phyloP scores from a whole-genome alignment of 2,888 invertebrate species.

The Molanna angustata region DNA sequence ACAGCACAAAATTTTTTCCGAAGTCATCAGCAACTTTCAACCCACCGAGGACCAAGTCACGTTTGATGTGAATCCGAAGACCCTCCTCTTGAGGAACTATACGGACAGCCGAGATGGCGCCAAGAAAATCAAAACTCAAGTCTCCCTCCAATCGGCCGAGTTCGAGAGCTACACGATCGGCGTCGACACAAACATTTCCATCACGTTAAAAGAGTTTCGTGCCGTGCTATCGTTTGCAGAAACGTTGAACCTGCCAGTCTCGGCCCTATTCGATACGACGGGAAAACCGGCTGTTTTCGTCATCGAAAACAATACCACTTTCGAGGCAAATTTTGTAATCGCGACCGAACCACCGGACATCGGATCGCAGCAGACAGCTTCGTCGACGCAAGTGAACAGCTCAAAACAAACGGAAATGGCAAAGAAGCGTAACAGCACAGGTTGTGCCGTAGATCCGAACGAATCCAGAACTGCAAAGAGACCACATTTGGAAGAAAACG shows the following conservation, averaged over 20 bases:
- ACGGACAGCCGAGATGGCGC: slow-evolving; percentile 64
- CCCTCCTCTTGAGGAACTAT: slow-evolving; percentile 73
- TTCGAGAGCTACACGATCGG: slow-evolving; percentile 67
- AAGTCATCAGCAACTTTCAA: slow-evolving; percentile 79
- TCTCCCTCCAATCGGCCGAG: slow-evolving; percentile 68
- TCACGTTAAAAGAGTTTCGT: slow-evolving; percentile 80
- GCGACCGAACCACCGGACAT: slow-evolving; percentile 68
- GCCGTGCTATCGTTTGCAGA: slow-evolving; percentile 81
- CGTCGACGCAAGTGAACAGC: slow-evolving; percentile 41
- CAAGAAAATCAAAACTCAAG: slow-evolving; percentile 74
- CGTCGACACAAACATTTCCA: slow-evolving; percentile 71
- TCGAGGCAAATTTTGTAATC: slow-evolving; percentile 77
- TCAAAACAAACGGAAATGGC: slow-evolving; percentile 43
- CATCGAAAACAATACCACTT: slow-evolving; percentile 67
- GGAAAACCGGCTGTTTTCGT: slow-evolving; percentile 77
- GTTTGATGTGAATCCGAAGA: slow-evolving; percentile 63
- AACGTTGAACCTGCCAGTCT: slow-evolving; percentile 63
- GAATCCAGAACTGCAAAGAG: slow-evolving; percentile 40
- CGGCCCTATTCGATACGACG: slow-evolving; percentile 70
- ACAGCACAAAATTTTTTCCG: slow-evolving; percentile 64
- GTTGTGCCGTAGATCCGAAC: slow-evolving; percentile 34
- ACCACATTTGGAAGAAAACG: slow-evolving; percentile 41
- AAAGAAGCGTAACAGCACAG: slow-evolving; percentile 40
- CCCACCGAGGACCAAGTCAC: slow-evolving; percentile 78
- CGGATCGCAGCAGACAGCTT: slow-evolving; percentile 42